Evolutionary conservation across 2,888 invertebrate species (phyloP), one percentile per base, ranked within the genome.

Genomic region (Drosophila eohydei): DNA sequence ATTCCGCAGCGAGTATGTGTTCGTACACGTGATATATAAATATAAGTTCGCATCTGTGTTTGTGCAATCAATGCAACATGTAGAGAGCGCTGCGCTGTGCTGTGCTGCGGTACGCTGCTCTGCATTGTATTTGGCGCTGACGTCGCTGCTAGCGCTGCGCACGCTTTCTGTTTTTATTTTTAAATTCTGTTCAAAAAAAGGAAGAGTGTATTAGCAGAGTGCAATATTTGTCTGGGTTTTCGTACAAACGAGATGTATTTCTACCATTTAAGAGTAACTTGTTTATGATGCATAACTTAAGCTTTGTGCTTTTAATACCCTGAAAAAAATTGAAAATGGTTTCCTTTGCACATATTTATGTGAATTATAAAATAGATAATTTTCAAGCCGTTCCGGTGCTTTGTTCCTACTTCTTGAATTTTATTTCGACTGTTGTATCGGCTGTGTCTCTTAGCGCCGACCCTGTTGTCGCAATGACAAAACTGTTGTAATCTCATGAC

Each of bases 11-110:
- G 68, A 55, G 40, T 43, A 62, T 70, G 83, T 85, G 68, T 85
- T 74, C 56, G 88, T 89, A 86, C 90, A 86, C 87, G 88, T 90
- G 86, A 85, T 86, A 86, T 83, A 83, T 77, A 74, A 67, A 80
- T 67, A 67, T 58, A 77, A 62, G 46, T 57, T 69, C 67, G 56
- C 58, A 59, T 62, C 44, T 71, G 54, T 71, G 44, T 71, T 73
- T 91, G 81, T 89, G 91, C 87, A 91, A 92, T 92, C 91, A 92
- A 92, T 92, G 92, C 92, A 92, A 92, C 92, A 92, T 91, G 91
- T 92, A 91, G 86, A 83, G 71, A 81, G 82, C 63, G 67, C 61
- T 40, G 12, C 38, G 66, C 48, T 30, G 6, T 6, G 4, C 30
- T 30, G 56, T 21, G 21, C 21, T 66, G 55, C 43, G 14, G 12